Conservation (phyloP, 2,113 vertebrate genomes). For the Prionailurus viverrinus region DNA sequence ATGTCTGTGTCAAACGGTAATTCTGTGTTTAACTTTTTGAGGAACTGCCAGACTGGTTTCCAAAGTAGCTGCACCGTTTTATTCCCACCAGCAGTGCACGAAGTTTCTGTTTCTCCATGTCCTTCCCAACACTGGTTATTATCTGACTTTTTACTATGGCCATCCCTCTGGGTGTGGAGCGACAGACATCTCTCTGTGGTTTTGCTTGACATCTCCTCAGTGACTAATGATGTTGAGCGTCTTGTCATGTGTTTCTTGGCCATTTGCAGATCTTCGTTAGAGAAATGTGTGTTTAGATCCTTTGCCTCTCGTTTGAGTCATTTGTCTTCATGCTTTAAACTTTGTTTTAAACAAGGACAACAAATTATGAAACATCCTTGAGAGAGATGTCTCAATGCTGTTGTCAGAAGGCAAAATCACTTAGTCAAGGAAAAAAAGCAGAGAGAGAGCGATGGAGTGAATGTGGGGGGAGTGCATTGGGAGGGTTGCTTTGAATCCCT, state of each 20-base stretch:
- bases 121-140: neutral
- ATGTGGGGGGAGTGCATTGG: neutral
- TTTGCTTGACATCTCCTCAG: neutral
- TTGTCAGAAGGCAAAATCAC: neutral
- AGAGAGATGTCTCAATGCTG: neutral
- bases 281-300: neutral
- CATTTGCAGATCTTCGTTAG: neutral
- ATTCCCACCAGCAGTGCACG: neutral
- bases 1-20: neutral
- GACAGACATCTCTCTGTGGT: neutral
- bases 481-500: neutral
- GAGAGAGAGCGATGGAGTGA: neutral
- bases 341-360: constrained; percentile 36
- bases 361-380: neutral
- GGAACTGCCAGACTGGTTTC: neutral
- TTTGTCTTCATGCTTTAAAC: constrained; percentile 25
- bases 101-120: neutral
- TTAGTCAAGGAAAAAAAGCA: neutral
- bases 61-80: neutral
- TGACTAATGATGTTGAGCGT: neutral
- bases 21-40: neutral
- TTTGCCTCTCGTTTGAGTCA: neutral
- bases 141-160: neutral
- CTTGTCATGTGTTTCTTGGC: neutral
- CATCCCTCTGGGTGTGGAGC: neutral